Evolutionary conservation across 2,888 invertebrate genomes (phyloP).

Genomic region (Drosophila dives): DNA sequence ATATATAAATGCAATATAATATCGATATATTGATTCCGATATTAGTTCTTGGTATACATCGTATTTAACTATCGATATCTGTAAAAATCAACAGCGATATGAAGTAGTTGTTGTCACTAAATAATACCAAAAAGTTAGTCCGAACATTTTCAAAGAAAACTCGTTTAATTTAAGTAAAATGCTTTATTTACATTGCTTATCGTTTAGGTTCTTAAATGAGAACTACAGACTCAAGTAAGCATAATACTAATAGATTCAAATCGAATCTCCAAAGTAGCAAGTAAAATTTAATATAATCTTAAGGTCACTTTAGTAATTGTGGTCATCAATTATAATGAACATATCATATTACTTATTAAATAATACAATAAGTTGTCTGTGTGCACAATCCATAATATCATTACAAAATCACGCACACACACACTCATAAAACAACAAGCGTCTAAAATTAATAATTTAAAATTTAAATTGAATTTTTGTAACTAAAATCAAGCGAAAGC

Average conservation of each 20-base stretch:
- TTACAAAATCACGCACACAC: slow-evolving; percentile 11
- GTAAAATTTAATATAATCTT: slow-evolving; percentile 23
- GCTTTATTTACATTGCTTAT: background rate
- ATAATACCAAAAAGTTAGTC: background rate
- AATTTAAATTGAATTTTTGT: slow-evolving; percentile 27
- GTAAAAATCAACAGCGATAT: background rate
- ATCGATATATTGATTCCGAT: slow-evolving; percentile 6
- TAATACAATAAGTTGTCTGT: slow-evolving; percentile 24
- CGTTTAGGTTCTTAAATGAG: slow-evolving; percentile 8
- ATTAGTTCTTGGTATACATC: background rate
- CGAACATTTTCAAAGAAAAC: background rate
- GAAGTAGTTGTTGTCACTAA: background rate
- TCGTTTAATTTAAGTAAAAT: background rate
- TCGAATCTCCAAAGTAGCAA: background rate
- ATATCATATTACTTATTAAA: background rate
- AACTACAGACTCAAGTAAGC: slow-evolving; percentile 14
- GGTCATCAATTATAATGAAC: slow-evolving; percentile 27
- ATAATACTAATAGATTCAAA: slow-evolving; percentile 31
- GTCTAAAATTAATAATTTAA: slow-evolving; percentile 1
- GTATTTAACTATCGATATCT: background rate
- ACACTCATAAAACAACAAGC: background rate
- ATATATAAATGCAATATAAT: background rate
- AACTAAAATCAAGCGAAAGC: slow-evolving; percentile 43
- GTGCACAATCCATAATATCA: slow-evolving; percentile 7
- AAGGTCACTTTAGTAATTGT: slow-evolving; percentile 59